Evolutionary conservation across 2,797 vertebrate genomes (phyloP).

Genomic region (Mormyrus hasselquistii): DNA sequence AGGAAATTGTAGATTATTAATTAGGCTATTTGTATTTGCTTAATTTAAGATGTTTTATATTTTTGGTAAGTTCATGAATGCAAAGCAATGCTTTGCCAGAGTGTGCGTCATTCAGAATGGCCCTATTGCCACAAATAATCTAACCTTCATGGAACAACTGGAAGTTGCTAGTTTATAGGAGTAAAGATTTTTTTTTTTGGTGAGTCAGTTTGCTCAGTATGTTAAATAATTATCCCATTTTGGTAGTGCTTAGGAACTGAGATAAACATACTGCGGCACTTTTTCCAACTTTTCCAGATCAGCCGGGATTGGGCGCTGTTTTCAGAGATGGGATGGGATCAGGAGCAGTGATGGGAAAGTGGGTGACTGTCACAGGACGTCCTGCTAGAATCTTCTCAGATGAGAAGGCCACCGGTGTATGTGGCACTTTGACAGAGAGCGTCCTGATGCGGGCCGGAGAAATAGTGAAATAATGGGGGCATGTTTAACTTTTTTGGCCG

Average conservation of each 20-base stretch:
- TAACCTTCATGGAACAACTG: neutral
- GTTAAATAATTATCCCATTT: neutral
- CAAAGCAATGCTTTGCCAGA: neutral
- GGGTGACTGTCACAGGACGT: neutral
- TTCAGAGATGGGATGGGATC: neutral
- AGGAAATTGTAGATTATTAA: neutral
- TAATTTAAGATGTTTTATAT: neutral
- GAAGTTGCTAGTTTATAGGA: neutral
- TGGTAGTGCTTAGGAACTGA: neutral
- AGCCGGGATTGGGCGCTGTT: neutral
- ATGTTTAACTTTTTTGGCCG: neutral
- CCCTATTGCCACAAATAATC: neutral
- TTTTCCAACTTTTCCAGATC: neutral
- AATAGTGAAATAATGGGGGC: no score
- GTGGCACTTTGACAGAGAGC: neutral
- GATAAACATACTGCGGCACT: neutral
- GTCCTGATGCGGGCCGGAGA: neutral
- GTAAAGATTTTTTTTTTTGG: neutral
- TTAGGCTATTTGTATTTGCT: neutral
- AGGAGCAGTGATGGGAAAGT: neutral
- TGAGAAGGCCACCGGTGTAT: neutral
- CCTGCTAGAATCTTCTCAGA: neutral
- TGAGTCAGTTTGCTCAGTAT: neutral
- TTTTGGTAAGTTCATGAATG: neutral
- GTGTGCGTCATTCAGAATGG: neutral